Evolutionary conservation across 2,113 vertebrate species (phyloP), one percentile per base, ranked within the genome.

Genomic region (Garra rufa): DNA sequence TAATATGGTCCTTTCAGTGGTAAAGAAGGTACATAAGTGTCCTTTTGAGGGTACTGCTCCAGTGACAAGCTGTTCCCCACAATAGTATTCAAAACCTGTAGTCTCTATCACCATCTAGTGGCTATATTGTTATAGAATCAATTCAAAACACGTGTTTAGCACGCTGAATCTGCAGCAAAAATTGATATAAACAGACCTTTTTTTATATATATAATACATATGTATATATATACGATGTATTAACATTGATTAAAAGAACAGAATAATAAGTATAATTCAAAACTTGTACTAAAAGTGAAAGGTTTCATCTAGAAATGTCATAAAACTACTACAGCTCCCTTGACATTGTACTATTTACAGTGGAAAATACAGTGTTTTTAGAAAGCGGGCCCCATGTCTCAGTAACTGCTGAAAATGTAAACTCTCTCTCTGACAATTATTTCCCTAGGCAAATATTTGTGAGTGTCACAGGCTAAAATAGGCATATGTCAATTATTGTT

Each of bases 401-500:
- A 77, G 44, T 88, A 70, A 87, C 43, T 57, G 78, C 78, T 65
- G 78, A 48, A 67, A 81, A 81, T 65, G 19, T 67, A 83, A 87
- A 86, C 48, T 75, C 26, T 84, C 13, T 19, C 26, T 41, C 73
- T 79, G 21, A 79, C 69, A 38, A 85, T 80, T 26, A 67, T 21
- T 85, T 83, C 86, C 48, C 73, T 6, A 21, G 70, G 30, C 74
- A 65, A 70, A 71, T 59, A 30, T 24, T 3, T 80, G 67, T 80
- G 86, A 30, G 3, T 84, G 81, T 88, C 76, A 44, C 74, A 28
- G 81, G 83, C 78, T 83, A 92, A 92, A 91, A 70, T 89, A 55
- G 63, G 83, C 85, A 88, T 89, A 90, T 89, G 70, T 88, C 90
- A 92, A 90, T 89, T 90, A 57, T 69, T 91, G 91, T 91, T 92